phyloP scores from a whole-genome alignment of 1,140 invertebrate species.

The Schlechtendalia chinensis region DNA sequence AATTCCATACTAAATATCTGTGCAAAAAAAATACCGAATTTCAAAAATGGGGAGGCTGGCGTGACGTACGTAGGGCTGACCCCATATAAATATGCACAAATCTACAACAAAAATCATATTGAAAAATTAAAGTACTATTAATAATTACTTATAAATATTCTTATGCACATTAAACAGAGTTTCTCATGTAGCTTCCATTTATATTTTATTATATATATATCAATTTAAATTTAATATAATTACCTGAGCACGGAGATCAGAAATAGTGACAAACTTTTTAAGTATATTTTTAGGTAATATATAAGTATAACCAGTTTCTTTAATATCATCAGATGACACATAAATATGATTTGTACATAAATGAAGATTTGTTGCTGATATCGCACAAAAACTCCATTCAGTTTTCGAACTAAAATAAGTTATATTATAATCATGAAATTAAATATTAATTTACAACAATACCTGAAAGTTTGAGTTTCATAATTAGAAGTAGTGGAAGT shows the following conservation, averaged over 20 bases:
- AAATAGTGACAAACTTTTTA: slow-evolving; percentile 99
- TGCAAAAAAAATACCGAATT: too few relatives aligned
- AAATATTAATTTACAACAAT: background rate
- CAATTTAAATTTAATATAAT: slow-evolving; percentile 43
- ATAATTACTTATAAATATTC: too few relatives aligned
- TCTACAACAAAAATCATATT: slow-evolving; percentile 59
- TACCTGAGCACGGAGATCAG: slow-evolving; percentile 91
- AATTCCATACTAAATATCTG: too few relatives aligned
- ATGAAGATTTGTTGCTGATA: slow-evolving; percentile 97
- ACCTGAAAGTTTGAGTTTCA: slow-evolving; percentile 91
- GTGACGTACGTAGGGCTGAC: too few relatives aligned
- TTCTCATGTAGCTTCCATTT: too few relatives aligned
- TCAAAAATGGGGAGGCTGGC: too few relatives aligned
- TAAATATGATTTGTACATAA: slow-evolving; percentile 99
- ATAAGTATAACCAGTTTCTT: slow-evolving; percentile 98
- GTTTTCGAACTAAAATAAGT: slow-evolving; percentile 79
- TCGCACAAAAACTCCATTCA: slow-evolving; percentile 97
- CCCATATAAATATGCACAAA: slow-evolving; percentile 89
- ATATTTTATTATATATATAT: too few relatives aligned
- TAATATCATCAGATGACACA: slow-evolving; percentile 98
- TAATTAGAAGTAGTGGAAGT: slow-evolving; percentile 98
- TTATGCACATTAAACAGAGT: too few relatives aligned
- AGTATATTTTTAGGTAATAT: slow-evolving; percentile 98
- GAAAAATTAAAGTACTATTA: background rate
- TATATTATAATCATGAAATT: too few relatives aligned